Evolutionary conservation across 1,140 invertebrate genomes (phyloP).

Genomic region (Leptopilina boulardi): DNA sequence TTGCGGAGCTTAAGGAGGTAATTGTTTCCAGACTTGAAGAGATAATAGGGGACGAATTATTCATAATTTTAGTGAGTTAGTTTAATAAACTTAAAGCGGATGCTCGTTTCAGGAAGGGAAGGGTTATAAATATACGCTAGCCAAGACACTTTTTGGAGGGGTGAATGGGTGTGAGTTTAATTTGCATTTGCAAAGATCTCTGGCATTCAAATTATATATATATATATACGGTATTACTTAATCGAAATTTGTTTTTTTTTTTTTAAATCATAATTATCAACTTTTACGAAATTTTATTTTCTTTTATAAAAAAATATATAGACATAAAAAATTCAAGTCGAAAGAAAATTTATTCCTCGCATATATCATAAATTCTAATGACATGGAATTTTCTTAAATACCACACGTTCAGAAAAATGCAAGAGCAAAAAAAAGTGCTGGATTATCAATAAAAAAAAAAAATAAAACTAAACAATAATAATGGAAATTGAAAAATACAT

Average conservation of each 20-base stretch:
- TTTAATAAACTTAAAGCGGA: conserved; percentile 27
- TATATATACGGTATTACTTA: too few relatives aligned
- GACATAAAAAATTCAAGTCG: too few relatives aligned
- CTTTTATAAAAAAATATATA: too few relatives aligned
- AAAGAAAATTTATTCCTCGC: background rate
- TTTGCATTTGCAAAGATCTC: conserved; percentile 31
- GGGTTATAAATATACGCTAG: conserved; percentile 10
- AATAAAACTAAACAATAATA: background rate
- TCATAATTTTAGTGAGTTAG: conserved; percentile 30
- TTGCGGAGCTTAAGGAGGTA: background rate
- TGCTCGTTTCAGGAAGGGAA: background rate
- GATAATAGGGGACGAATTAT: conserved; percentile 11
- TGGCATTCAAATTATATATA: too few relatives aligned
- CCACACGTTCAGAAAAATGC: background rate
- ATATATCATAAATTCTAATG: background rate
- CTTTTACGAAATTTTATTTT: too few relatives aligned
- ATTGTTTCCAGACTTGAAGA: background rate
- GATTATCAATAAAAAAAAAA: conserved; percentile 25
- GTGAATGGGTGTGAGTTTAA: background rate
- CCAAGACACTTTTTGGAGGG: background rate
- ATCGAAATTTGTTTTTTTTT: too few relatives aligned
- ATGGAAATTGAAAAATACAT: background rate
- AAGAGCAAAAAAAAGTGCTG: background rate
- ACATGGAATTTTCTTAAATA: background rate
- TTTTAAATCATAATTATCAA: too few relatives aligned